Base-by-base conservation (phyloP, 2,797 vertebrate genomes). In the Buceros bicornis region DNA sequence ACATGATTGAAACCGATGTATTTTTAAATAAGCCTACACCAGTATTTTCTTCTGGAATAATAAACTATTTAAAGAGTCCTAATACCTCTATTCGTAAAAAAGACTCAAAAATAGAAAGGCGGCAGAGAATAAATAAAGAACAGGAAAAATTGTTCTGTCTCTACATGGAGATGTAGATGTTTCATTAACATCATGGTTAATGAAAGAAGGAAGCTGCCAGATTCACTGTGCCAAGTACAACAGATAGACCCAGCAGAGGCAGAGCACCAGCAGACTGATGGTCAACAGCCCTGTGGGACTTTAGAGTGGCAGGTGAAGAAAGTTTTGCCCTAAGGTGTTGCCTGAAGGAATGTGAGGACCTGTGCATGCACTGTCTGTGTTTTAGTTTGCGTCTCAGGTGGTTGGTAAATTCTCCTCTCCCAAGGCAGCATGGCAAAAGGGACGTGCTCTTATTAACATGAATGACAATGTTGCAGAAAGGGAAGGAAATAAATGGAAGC, bases 281-380 rank as follows among this genome's bases (percentile, higher is more conserved):
- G 73, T 14, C 62, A 84, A 17, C 25, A 58, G 62, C 47, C 40
- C 86, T 14, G 37, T 0, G 5, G 42, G 57, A 67, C 22, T 77
- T 33, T 2, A 90, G 6, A 43, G n/a, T 3, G 14, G 72, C 58
- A 86, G 42, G 26, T 20, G 47, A 81, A 71, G 42, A n/a, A 88
- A 69, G 65, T 19, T 88, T 65, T 86, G 82, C 54, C 78, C 51
- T 8, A n/a, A 70, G 76, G 73, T 43, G 26, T 45, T 79, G 90
- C 74, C 83, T 74, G 83, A 66, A 86, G 82, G 69, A 33, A 24
- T 11, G 60, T 48, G 66, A 67, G 42, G 42, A 43, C 40, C 37
- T 29, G 8, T 2, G 2, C 0, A 4, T 13, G 43, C 40, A 31
- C 10, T 58, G 48, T 54, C 1, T 1, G 2, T 17, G 4, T 53